phyloP scores from a whole-genome alignment of 1,140 invertebrate genomes.

The Epicauta chinensis region DNA sequence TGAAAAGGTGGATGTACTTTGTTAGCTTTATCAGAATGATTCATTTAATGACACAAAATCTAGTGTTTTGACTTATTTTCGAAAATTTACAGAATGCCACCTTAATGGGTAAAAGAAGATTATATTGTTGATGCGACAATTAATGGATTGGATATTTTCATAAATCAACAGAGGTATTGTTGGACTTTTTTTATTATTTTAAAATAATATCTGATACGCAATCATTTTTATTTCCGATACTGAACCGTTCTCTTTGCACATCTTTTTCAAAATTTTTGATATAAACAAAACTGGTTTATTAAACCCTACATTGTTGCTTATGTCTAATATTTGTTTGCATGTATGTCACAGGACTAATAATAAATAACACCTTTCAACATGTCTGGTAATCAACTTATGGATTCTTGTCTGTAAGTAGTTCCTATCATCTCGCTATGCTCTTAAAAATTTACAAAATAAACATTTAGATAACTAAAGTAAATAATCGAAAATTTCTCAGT shows the following conservation, averaged over 20 bases:
- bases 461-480: no score
- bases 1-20: no score
- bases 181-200: neutral
- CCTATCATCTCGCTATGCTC: no score
- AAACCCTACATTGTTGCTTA: slow-evolving; percentile 24
- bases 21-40: no score
- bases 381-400: slow-evolving; percentile 43
- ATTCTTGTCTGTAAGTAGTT: slow-evolving; percentile 44
- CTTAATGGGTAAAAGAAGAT: no score
- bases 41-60: no score
- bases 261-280: slow-evolving; percentile 10
- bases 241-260: neutral
- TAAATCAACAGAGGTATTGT: neutral
- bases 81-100: no score
- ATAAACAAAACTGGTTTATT: slow-evolving; percentile 13
- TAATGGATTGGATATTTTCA: no score
- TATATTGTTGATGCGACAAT: no score
- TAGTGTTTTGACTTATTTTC: no score
- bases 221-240: neutral
- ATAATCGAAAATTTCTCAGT: no score
- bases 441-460: no score
- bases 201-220: neutral
- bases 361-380: slow-evolving; percentile 36
- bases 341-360: slow-evolving; percentile 35
- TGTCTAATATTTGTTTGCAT: slow-evolving; percentile 39